Conservation (phyloP, 2,113 vertebrate species). For the Heloderma charlesbogerti region DNA sequence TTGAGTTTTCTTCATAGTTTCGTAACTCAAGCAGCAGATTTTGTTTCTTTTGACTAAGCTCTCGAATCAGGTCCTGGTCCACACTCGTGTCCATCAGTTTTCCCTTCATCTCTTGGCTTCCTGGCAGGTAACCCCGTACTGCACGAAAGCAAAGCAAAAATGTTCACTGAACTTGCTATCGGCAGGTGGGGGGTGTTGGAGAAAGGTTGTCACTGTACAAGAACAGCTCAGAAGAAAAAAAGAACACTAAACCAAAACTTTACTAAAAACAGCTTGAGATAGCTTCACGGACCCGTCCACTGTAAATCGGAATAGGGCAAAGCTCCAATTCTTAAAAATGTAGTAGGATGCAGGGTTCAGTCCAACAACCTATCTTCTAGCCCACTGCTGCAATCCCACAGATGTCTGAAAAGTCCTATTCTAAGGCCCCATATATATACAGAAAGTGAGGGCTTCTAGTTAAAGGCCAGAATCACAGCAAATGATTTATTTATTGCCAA, state of each 20-base stretch:
- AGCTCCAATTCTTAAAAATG: neutral
- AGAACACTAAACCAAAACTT: neutral
- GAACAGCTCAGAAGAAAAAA: neutral
- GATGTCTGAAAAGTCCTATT: neutral
- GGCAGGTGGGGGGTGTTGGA: neutral
- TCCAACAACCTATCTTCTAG: neutral
- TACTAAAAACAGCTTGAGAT: neutral
- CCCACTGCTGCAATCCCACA: neutral
- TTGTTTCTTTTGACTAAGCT: constrained; percentile 95
- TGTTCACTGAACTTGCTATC: neutral
- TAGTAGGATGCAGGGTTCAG: neutral
- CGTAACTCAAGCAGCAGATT: constrained; percentile 92
- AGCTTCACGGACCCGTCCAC: neutral
- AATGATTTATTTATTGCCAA: neutral
- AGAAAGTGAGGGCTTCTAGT: neutral
- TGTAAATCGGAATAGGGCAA: neutral
- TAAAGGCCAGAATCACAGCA: neutral
- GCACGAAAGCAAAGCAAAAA: constrained; percentile 43
- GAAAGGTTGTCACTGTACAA: neutral
- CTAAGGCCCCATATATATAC: neutral
- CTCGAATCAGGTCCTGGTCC: constrained; percentile 93
- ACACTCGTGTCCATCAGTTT: constrained; percentile 89
- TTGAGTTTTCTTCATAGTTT: constrained; percentile 93
- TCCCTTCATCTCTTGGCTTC: constrained; percentile 88
- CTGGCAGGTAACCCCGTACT: constrained; percentile 96